phyloP scores from a whole-genome alignment of 1,140 invertebrate species.

The Asobara japonica region DNA sequence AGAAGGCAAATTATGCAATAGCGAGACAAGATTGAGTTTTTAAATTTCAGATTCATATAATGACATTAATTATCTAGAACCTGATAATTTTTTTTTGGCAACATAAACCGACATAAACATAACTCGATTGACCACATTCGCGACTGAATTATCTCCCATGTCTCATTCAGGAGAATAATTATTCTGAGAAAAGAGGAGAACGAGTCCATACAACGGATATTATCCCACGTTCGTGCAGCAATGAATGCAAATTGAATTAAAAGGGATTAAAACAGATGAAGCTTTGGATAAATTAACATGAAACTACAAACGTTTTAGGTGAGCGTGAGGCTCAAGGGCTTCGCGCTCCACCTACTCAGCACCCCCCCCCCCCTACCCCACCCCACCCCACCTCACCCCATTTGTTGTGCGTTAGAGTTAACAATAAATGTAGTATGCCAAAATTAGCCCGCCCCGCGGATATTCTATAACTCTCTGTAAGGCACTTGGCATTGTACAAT shows the following conservation, averaged over 20 bases:
- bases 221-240: background rate
- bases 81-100: no score
- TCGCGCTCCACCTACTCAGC: constrained; percentile 9
- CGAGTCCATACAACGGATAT: background rate
- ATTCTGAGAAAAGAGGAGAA: background rate
- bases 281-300: constrained; percentile 3
- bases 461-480: background rate
- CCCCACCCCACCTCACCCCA: no score
- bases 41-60: no score
- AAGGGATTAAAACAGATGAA: constrained; percentile 22
- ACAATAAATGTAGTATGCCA: constrained; percentile 13
- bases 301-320: constrained; percentile 7
- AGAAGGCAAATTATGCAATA: no score
- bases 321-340: constrained; percentile 9
- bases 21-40: no score
- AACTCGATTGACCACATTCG: no score
- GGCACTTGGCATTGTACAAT: background rate
- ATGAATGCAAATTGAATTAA: constrained; percentile 24
- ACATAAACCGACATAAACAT: no score
- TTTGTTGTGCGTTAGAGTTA: constrained; percentile 4
- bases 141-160: background rate
- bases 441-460: constrained; percentile 2
- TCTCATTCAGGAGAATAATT: background rate
- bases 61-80: no score
- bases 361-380: no score